phyloP scores from a whole-genome alignment of 2,113 vertebrate species.

The Nipponia nippon region DNA sequence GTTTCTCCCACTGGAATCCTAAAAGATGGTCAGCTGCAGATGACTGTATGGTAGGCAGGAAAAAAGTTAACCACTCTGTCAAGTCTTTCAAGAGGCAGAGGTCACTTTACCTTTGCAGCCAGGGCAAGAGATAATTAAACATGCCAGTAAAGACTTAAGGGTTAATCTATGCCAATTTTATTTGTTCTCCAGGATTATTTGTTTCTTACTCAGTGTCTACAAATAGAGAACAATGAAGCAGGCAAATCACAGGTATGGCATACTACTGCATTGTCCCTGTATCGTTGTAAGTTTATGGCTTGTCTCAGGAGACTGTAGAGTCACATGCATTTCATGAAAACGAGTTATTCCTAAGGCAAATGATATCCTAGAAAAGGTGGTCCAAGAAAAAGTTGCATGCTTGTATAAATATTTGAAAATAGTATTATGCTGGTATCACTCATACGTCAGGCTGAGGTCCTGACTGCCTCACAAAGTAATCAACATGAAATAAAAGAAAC shows the following conservation, averaged over 20 bases:
- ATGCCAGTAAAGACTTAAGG: neutral
- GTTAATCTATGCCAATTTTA: neutral
- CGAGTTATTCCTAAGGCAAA: neutral
- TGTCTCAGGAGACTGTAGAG: neutral
- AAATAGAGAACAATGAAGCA: neutral
- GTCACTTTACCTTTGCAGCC: neutral
- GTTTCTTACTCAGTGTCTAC: neutral
- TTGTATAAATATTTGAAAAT: neutral
- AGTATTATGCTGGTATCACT: neutral
- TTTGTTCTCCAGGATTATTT: neutral
- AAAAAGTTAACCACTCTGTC: conserved; percentile 26
- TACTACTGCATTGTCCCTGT: neutral
- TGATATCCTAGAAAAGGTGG: neutral
- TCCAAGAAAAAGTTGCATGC: neutral
- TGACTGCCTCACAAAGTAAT: neutral
- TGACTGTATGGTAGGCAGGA: conserved; percentile 17
- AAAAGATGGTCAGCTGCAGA: conserved; percentile 35
- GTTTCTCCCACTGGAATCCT: neutral
- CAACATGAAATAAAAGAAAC: neutral
- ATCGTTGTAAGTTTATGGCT: neutral
- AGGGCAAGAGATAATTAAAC: neutral
- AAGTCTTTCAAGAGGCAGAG: neutral
- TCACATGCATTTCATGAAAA: neutral
- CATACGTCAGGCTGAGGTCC: neutral
- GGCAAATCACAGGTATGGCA: neutral